A percentile compares a stretch with the other conserved stretches of the same genome.
phyloP scores from a whole-genome alignment of 2,113 vertebrate genomes.

The Syngnathus floridae region DNA sequence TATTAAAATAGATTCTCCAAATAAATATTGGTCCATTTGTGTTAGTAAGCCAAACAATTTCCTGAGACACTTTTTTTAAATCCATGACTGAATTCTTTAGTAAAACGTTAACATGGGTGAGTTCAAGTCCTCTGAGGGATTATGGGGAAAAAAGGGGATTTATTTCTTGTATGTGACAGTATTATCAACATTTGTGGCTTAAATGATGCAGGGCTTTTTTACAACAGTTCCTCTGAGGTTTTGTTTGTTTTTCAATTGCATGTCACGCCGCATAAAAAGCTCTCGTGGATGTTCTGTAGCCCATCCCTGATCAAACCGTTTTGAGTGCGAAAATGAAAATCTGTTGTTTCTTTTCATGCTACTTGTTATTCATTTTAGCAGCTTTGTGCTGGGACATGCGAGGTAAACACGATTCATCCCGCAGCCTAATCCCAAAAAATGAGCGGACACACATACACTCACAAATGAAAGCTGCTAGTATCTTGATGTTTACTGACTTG shows the following conservation, averaged over 20 bases:
- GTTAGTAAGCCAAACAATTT: slow-evolving; percentile 31
- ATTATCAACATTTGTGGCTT: background rate
- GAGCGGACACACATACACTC: slow-evolving; percentile 7
- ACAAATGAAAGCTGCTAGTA: background rate
- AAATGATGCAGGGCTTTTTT: background rate
- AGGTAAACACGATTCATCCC: slow-evolving; percentile 32
- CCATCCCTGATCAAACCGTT: background rate
- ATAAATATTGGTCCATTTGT: slow-evolving; percentile 61
- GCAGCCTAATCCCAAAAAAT: slow-evolving; percentile 8
- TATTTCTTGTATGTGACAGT: background rate
- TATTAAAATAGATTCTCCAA: slow-evolving; percentile 46
- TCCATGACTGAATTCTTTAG: background rate
- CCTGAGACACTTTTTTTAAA: slow-evolving; percentile 39
- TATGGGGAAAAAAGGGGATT: background rate
- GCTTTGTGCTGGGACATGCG: slow-evolving; percentile 28
- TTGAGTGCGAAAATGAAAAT: background rate
- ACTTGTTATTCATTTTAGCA: slow-evolving; percentile 32
- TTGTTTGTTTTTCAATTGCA: background rate
- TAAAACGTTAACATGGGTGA: background rate
- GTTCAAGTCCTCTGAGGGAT: background rate
- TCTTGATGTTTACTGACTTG: slow-evolving; percentile 23
- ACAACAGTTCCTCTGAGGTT: background rate
- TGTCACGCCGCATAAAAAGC: background rate
- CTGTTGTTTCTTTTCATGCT: slow-evolving; percentile 7
- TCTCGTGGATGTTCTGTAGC: background rate